These are phyloP conservation scores for Hipposideros larvatus DNA, from an alignment of 2,797 vertebrate species.

Conservation along the genomic window DNA sequence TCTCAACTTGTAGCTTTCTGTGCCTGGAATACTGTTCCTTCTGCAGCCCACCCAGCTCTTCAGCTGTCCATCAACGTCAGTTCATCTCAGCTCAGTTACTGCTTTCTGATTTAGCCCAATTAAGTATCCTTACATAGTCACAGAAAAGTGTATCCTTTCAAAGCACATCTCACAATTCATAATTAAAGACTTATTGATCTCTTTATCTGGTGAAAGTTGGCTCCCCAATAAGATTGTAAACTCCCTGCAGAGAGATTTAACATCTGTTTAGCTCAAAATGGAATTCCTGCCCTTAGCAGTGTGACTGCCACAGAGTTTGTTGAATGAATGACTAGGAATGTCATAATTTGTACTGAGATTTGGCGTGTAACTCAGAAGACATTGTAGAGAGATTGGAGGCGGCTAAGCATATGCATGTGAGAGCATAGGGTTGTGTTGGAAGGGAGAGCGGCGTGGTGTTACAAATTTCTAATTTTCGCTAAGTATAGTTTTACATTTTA, in stretches of 20 bases:
- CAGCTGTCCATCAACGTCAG: fast-evolving
- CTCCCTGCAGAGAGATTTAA: background rate
- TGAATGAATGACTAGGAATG: background rate
- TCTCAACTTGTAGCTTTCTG: background rate
- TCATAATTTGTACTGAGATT: background rate
- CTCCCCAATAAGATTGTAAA: background rate
- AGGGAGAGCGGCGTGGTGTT: background rate
- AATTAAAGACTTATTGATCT: background rate
- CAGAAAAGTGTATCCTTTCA: background rate
- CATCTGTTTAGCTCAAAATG: background rate
- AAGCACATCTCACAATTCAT: background rate
- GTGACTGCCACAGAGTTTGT: background rate
- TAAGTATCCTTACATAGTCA: background rate
- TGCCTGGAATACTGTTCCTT: background rate
- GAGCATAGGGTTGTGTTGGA: background rate
- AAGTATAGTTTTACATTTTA: background rate
- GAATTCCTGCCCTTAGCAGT: background rate
- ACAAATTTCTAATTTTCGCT: background rate
- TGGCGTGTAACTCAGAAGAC: background rate
- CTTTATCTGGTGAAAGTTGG: background rate
- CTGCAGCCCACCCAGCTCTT: background rate
- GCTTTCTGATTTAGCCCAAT: background rate
- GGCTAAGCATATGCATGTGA: no score
- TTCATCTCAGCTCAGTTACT: background rate
- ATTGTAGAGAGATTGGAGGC: background rate